A percentile compares a stretch with the other conserved stretches of the same genome.
Evolutionary conservation across 2,113 vertebrate species (phyloP).

Genomic region (Pseudorhombus dupliciocellatus): DNA sequence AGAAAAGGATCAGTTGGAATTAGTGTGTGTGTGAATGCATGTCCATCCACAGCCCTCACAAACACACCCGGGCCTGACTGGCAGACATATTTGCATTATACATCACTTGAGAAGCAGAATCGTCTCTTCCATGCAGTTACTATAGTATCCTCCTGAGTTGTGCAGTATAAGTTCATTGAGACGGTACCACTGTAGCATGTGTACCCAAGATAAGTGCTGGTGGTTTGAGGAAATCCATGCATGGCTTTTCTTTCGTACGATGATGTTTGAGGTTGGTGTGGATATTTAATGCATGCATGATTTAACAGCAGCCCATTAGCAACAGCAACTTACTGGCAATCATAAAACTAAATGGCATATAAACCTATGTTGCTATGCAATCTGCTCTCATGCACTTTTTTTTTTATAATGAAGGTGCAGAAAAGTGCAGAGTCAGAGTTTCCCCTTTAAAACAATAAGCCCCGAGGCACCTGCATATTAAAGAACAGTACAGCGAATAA

Average conservation of each 20-base stretch:
- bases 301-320: conserved; percentile 71
- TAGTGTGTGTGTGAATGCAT: conserved; percentile 10
- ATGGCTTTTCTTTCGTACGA: conserved; percentile 22
- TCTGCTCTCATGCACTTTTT: conserved; percentile 69
- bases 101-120: not conserved
- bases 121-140: not conserved
- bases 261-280: conserved; percentile 45
- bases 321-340: conserved; percentile 70
- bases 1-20: not conserved
- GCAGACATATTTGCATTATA: not conserved
- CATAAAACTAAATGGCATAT: conserved; percentile 75
- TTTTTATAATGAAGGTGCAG: conserved; percentile 67
- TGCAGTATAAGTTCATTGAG: not conserved
- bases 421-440: conserved; percentile 64
- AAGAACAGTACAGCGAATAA: conserved; percentile 53
- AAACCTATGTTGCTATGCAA: conserved; percentile 64
- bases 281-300: conserved; percentile 71
- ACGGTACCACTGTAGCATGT: conserved; percentile 3
- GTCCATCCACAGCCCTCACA: too few relatives aligned
- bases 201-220: not conserved
- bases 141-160: not conserved
- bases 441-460: conserved; percentile 55
- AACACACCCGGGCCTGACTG: not conserved
- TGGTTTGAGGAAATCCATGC: conserved; percentile 30
- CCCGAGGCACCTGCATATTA: conserved; percentile 49